Base-by-base conservation (phyloP, 2,888 invertebrate genomes). In the Cactoblastis cactorum region DNA sequence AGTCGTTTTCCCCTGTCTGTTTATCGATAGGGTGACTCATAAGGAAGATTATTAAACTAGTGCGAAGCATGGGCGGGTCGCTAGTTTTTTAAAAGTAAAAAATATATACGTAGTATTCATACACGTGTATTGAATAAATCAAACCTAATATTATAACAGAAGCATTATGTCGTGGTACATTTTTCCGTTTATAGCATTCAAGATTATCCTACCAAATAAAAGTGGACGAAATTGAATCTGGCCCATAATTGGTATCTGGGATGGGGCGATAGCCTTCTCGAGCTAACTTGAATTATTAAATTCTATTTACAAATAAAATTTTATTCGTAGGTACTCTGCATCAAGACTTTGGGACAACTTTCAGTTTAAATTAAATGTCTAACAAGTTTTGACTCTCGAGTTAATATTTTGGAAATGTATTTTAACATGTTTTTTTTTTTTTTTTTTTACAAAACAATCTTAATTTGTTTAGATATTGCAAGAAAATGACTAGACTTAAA, bases 201-300 rank as follows among this genome's bases (percentile, higher is more conserved):
- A 63, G 66, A 69, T 72, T 69, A 75, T 71, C 64, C 63, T 66
- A 63, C 57, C 68, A 65, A 67, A 74, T 71, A 71, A 74, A 71
- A 70, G 63, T 68, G 62, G 60, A 60, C 56, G 59, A 69, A 74
- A 76, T 75, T 70, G 67, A 73, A 71, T 75, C 67, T 63, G 65
- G 60, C 52, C 65, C 59, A 54, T 71, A 69, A 68, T 66, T 65
- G 63, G 62, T 54, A 50, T 49, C 54, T 47, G 55, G 52, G 53
- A 48, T 15, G 50, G 54, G 50, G 51, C 54, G 52, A 41, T 34
- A 39, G 12, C 43, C 35, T 24, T 37, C 37, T 38, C 33, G 47
- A 53, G 53, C 43, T 35, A 52, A 55, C 33, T 50, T 33, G n/a
- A 55, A 54, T 55, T 54, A 51, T 54, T 50, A 45, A 52, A 50